Evolutionary conservation across 2,888 invertebrate species (phyloP).

Genomic region (Orthosia gothica): DNA sequence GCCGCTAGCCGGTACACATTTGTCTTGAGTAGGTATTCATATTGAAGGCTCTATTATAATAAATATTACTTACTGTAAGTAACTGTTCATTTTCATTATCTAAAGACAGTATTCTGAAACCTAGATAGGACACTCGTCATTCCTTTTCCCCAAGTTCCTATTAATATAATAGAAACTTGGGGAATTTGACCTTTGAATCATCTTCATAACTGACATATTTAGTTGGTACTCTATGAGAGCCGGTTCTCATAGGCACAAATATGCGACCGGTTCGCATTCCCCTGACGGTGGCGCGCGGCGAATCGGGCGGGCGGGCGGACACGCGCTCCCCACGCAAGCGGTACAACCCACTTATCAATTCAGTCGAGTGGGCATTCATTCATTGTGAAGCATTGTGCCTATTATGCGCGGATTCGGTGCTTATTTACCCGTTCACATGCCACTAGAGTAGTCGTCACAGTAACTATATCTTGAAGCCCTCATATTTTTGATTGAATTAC

Average conservation of each 20-base stretch:
- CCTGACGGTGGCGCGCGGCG: slow-evolving; percentile 50
- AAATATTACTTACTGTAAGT: background rate
- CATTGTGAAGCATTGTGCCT: slow-evolving; percentile 88
- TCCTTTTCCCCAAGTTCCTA: background rate
- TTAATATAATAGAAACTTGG: background rate
- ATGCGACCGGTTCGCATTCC: slow-evolving; percentile 34
- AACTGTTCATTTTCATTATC: background rate
- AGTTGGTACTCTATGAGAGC: slow-evolving; percentile 45
- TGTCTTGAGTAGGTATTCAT: background rate
- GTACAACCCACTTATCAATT: slow-evolving; percentile 91
- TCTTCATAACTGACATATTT: background rate
- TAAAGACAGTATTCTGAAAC: background rate
- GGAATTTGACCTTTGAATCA: slow-evolving; percentile 15
- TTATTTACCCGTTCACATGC: slow-evolving; percentile 85
- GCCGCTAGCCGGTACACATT: background rate
- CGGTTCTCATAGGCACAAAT: slow-evolving; percentile 59
- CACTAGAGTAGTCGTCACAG: slow-evolving; percentile 66
- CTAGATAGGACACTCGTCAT: too few species aligned
- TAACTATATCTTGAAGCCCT: slow-evolving; percentile 58
- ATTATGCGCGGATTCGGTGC: slow-evolving; percentile 87
- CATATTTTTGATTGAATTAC: slow-evolving; percentile 31
- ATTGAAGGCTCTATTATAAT: background rate
- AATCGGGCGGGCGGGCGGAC: slow-evolving; percentile 80
- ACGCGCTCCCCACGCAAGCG: slow-evolving; percentile 77
- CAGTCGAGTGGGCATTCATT: slow-evolving; percentile 90